Evolutionary conservation across 2,797 vertebrate genomes (phyloP), one percentile per base, ranked within the genome.

Genomic region (Chloroceryle inda): DNA sequence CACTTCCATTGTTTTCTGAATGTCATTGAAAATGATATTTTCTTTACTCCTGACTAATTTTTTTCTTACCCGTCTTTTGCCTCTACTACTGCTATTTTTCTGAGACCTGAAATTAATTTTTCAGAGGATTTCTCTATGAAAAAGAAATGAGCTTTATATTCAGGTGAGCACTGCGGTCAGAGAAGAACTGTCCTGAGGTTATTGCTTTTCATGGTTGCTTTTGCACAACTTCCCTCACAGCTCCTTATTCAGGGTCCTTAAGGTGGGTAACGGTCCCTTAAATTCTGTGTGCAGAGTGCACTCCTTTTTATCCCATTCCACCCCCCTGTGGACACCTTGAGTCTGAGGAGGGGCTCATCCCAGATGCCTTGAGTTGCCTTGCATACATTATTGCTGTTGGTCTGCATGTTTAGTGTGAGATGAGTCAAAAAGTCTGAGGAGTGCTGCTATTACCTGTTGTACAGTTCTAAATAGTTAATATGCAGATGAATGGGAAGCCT

Each of bases 71-170:
- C 76, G 59, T 49, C 42, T 88, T 83, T 84, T 95, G 12, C 20
- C 4, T 82, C n/a, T 92, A 38, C 15, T 90, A 7, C 19, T 44
- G 26, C 15, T 80, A 38, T 42, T 92, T 94, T 78, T 62, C 74
- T 75, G 59, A 84, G 42, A 62, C 20, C 17, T 3, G 9, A 37
- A 93, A 92, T 87, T 61, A 42, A 14, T 67, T 91, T 93, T 79
- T 85, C 33, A 71, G 52, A 27, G 71, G 26, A 17, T 87, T 94
- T 90, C 35, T 81, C 26, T 56, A 26, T 61, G 56, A 82, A 79
- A 89, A 92, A 85, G 59, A 85, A 89, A 92, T 59, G 33, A 91
- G 40, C 23, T 89, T 89, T 92, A 49, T 85, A 92, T 87, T 91
- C 85, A 84, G 82, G 76, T 83, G 79, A 92, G 19, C 49, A 29